Conservation (phyloP, 2,888 invertebrate species). For the Poecilobothrus nobilitatus region DNA sequence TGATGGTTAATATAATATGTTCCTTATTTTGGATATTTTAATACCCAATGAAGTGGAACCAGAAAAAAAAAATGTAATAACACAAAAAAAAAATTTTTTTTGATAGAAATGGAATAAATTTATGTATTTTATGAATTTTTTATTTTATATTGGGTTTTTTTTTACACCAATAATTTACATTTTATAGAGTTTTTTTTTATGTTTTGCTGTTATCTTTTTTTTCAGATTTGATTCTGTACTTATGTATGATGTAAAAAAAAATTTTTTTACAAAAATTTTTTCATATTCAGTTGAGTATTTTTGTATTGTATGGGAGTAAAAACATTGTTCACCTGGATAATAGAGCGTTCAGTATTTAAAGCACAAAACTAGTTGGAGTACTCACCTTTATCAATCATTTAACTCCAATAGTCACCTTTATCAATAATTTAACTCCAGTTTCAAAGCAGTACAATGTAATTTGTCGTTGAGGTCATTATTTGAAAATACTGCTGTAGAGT, state of each 20-base stretch:
- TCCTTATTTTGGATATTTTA: not conserved
- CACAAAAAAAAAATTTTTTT: not conserved
- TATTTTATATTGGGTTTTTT: not conserved
- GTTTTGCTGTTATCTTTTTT: not conserved
- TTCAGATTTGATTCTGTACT: not conserved
- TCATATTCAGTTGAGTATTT: not conserved
- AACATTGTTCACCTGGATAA: not conserved
- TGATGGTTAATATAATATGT: no score
- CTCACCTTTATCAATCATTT: no score
- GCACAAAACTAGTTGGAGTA: no score
- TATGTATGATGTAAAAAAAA: not conserved
- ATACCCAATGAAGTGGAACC: not conserved
- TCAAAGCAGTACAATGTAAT: no score
- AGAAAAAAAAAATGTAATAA: not conserved
- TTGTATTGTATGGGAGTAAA: not conserved
- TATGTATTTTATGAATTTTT: not conserved
- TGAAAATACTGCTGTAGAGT: no score
- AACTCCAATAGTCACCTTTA: no score
- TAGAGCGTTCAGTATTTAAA: not conserved
- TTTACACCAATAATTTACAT: conserved; percentile 3
- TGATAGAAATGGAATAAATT: no score
- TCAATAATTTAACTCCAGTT: no score
- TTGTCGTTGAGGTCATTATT: no score
- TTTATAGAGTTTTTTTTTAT: not conserved
- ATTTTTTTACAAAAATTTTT: no score